Evolutionary conservation across 2,797 vertebrate genomes (phyloP), one percentile per base, ranked within the genome.

Genomic region (Manis crassicaudata): DNA sequence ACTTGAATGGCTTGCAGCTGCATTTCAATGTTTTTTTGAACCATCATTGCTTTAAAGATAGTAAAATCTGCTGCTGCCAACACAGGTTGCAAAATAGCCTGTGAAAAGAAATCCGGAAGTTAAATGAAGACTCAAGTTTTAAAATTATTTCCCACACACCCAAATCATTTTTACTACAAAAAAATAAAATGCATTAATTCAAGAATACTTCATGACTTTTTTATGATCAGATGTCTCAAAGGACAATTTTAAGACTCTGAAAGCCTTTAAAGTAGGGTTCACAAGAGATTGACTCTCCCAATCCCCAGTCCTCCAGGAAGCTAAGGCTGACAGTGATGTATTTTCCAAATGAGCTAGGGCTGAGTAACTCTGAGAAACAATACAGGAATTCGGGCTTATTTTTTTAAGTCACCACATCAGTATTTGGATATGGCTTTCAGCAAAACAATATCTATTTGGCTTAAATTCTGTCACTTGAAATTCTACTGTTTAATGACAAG

Each of bases 21-120:
- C 97, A 99, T 99, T 98, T 99, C 99, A 97, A 99, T 99, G 94
- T 99, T 99, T 98, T 99, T 99, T 98, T 99, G 99, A 72, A 99
- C 99, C 99, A 99, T 99, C 98, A 99, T 98, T 40, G 99, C 99
- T 96, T 99, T 99, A 98, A 99, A 99, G 93, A 99, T 98, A 97
- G 99, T 99, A 98, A 99, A 99, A 97, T 99, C 99, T 96, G 99
- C 99, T 96, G 99, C 99, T 85, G 99, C 99, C 97, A 99, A 85
- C 90, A 99, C 99, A 4, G 99, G 99, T 97, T 99, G 99, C 98
- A 99, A 99, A 94, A 99, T 99, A 18, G 98, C 97, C 99, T 99
- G 97, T 82, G 86, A 82, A 68, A 95, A 96, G 97, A 97, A 97
- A 65, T 1, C 21, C 77, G 76, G 54, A 83, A 37, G 90, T 97